These are phyloP conservation scores for Hetaerina titia DNA, from an alignment of 2,888 invertebrate genomes.

Conservation along the genomic window DNA sequence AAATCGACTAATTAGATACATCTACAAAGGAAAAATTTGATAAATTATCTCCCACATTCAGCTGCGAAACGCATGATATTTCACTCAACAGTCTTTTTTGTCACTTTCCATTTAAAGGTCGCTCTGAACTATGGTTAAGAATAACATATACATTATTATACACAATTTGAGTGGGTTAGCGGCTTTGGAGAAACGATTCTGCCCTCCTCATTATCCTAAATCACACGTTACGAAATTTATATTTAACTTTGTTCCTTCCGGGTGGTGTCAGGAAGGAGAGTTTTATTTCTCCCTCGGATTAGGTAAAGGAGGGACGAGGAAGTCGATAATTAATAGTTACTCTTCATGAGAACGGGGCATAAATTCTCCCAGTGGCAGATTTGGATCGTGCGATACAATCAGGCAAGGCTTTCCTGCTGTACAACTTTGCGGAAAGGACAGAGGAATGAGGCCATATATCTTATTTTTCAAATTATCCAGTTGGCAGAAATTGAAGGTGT, in stretches of 20 bases:
- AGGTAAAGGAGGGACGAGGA: neutral
- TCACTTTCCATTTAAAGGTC: neutral
- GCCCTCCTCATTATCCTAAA: neutral
- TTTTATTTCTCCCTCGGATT: neutral
- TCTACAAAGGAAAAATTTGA: neutral
- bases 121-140: neutral
- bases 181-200: neutral
- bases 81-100: neutral
- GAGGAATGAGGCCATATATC: neutral
- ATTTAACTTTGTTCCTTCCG: too few species aligned
- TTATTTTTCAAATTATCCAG: constrained; percentile 1
- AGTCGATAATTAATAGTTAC: neutral
- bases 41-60: neutral
- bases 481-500: neutral
- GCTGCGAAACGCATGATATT: neutral
- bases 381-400: constrained; percentile 22
- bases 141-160: neutral
- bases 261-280: neutral
- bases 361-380: constrained; percentile 14
- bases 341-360: constrained; percentile 24
- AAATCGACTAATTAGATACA: neutral
- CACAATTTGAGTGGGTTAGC: neutral
- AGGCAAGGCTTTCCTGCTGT: neutral
- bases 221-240: constrained; percentile 4
- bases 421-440: neutral